Evolutionary conservation across 2,888 invertebrate species (phyloP).

Genomic region (Polymixis flavicincta): DNA sequence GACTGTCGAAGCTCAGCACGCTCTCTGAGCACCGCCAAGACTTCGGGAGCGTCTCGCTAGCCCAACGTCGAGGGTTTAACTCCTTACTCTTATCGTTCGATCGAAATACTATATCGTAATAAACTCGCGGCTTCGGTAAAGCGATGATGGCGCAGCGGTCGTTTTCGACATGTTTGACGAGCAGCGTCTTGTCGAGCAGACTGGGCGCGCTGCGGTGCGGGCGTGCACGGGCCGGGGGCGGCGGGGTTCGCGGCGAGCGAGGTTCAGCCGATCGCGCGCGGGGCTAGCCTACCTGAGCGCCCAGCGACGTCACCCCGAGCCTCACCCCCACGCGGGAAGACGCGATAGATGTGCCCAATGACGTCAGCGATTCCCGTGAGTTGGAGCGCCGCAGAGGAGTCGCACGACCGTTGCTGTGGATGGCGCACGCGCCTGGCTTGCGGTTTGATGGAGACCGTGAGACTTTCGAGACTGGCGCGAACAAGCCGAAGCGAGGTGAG

Average conservation of each 20-base stretch:
- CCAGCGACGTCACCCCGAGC: slow-evolving; percentile 93
- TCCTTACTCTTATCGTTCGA: slow-evolving; percentile 75
- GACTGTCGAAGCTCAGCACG: slow-evolving; percentile 79
- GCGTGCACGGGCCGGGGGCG: slow-evolving; percentile 74
- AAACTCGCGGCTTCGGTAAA: slow-evolving; percentile 84
- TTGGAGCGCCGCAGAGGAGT: slow-evolving; percentile 92
- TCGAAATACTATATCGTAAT: slow-evolving; percentile 84
- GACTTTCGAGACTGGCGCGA: slow-evolving; percentile 97
- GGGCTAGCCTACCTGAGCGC: slow-evolving; percentile 92
- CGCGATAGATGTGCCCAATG: slow-evolving; percentile 91
- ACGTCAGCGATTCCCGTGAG: slow-evolving; percentile 96
- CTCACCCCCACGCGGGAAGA: slow-evolving; percentile 92
- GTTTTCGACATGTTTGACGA: slow-evolving; percentile 84
- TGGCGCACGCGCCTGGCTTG: slow-evolving; percentile 91
- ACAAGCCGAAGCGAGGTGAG: slow-evolving; percentile 96
- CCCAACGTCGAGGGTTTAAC: slow-evolving; percentile 82
- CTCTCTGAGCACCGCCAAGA: slow-evolving; percentile 88
- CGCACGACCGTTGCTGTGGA: slow-evolving; percentile 92
- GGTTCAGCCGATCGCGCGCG: slow-evolving; percentile 89
- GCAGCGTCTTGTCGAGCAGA: slow-evolving; percentile 85
- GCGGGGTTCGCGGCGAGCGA: slow-evolving; percentile 76
- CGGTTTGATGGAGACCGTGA: slow-evolving; percentile 95
- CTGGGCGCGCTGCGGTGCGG: slow-evolving; percentile 83
- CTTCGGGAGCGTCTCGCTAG: slow-evolving; percentile 85
- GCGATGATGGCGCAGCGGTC: slow-evolving; percentile 88